A percentile compares a stretch with the other conserved stretches of the same genome.
These are phyloP conservation scores for Antechinus stuartii DNA, from an alignment of 2,113 vertebrate genomes.

Conservation along the genomic window DNA sequence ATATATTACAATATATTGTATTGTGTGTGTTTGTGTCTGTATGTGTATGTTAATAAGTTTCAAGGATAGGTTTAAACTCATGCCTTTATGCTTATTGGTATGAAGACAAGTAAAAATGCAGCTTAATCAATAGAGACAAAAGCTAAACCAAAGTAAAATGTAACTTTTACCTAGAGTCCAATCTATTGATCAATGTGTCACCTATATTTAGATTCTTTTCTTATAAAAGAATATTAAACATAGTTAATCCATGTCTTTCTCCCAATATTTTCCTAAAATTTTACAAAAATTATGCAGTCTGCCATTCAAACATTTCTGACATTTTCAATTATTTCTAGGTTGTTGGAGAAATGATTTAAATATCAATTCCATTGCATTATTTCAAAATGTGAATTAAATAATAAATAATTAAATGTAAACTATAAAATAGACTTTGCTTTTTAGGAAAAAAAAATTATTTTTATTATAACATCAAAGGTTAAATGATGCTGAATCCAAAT, in stretches of 20 bases:
- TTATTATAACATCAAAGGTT: constrained; percentile 9
- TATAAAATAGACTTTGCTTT: constrained; percentile 77
- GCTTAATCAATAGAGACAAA: no score
- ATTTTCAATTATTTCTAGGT: constrained; percentile 79
- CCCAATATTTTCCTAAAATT: constrained; percentile 69
- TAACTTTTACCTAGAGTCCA: background rate
- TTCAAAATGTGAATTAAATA: constrained; percentile 73
- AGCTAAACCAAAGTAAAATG: no score
- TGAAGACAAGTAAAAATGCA: no score
- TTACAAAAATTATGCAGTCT: constrained; percentile 79
- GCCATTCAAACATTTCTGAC: constrained; percentile 71
- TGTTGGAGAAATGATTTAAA: constrained; percentile 80
- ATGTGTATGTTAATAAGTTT: no score
- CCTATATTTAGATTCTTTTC: constrained; percentile 36
- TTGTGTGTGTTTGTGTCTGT: no score
- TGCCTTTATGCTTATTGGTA: no score
- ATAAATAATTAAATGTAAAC: constrained; percentile 73
- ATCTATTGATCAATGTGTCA: constrained; percentile 57
- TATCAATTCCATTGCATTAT: constrained; percentile 73
- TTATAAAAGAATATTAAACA: no score
- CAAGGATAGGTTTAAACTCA: no score
- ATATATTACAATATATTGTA: no score
- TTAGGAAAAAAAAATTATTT: constrained; percentile 46
- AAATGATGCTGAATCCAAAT: constrained; percentile 38
- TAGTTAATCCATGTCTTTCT: no score